These are phyloP conservation scores for Haemorhous mexicanus DNA, from an alignment of 2,113 vertebrate genomes.

Conservation along the genomic window DNA sequence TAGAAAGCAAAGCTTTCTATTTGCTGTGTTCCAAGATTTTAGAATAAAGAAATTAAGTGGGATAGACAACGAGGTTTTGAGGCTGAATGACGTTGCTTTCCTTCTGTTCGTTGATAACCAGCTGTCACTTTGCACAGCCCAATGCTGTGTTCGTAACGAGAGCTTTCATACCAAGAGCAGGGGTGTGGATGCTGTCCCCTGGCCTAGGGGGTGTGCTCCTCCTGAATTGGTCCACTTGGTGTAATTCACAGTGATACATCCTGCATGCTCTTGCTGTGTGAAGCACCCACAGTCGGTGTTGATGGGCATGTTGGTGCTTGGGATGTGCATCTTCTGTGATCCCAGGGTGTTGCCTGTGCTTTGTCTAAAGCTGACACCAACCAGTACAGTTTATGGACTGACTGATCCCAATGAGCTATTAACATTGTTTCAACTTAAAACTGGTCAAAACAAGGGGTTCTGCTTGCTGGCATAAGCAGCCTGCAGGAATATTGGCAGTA, in stretches of 20 bases:
- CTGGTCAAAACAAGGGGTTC: not conserved
- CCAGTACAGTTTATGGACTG: not conserved
- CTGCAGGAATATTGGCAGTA: not conserved
- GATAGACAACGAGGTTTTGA: not conserved
- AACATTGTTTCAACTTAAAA: not conserved
- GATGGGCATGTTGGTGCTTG: not conserved
- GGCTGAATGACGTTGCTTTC: not conserved
- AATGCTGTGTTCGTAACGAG: not conserved
- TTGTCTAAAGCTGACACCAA: not conserved
- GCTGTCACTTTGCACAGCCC: conserved; percentile 35
- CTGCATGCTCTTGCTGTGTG: not conserved
- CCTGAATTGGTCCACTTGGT: not conserved
- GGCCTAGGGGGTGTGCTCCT: not conserved
- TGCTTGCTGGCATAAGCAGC: not conserved
- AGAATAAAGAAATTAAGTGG: conserved; percentile 18
- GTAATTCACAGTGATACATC: not conserved
- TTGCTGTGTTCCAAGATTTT: not conserved
- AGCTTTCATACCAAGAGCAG: not conserved
- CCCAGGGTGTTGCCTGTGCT: not conserved
- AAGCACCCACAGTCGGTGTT: not conserved
- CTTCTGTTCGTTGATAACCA: conserved; percentile 41
- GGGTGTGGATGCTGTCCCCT: not conserved
- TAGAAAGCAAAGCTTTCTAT: not conserved
- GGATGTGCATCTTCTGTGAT: not conserved
- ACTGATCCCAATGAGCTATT: not conserved